Evolutionary conservation across 2,797 vertebrate genomes (phyloP), one percentile per base, ranked within the genome.

Genomic region (Parauchenoglanis ngamensis): DNA sequence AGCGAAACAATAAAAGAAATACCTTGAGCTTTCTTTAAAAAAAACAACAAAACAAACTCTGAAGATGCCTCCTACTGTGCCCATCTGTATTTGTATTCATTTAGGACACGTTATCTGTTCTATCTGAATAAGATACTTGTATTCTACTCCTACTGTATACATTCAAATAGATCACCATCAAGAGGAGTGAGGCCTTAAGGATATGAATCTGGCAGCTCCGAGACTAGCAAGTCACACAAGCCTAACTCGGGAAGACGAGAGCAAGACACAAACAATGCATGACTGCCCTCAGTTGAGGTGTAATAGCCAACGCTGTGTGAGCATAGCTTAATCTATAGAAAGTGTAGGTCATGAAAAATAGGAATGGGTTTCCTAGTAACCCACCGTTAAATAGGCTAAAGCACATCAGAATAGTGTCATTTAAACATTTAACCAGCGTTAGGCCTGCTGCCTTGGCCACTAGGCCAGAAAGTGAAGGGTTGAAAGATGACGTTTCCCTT

Each of bases 131-230:
- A 40, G 28, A 15, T 21, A 25, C 7, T 15, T 2, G 44, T 40
- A 40, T 15, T 49, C 4, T 19, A 40, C 21, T 56, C 21, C 31
- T 40, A 46, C 21, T 73, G n/a, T 57, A 23, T 57, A 12, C 8
- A 59, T 80, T 31, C 28, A 56, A 78, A 78, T 57, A 52, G 79
- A 87, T 83, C 82, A 65, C 7, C 19, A 72, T 6, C 31, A 72
- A 72, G 35, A 44, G 10, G 19, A 76, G 23, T 25, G 7, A 85
- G 68, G 61, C 75, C 63, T 87, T 87, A 7, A 78, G 57, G 84
- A 82, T 67, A 79, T 85, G 81, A 73, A 67, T 61, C 79, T 84
- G 86, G 56, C 67, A 76, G 68, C 46, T 25, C 75, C 7, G 44
- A 76, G 56, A 54, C 23, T 49, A 72, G 12, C 40, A 72, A 84